Evolutionary conservation across 2,888 invertebrate species (phyloP).

Genomic region (Drosophila subsilvestris): DNA sequence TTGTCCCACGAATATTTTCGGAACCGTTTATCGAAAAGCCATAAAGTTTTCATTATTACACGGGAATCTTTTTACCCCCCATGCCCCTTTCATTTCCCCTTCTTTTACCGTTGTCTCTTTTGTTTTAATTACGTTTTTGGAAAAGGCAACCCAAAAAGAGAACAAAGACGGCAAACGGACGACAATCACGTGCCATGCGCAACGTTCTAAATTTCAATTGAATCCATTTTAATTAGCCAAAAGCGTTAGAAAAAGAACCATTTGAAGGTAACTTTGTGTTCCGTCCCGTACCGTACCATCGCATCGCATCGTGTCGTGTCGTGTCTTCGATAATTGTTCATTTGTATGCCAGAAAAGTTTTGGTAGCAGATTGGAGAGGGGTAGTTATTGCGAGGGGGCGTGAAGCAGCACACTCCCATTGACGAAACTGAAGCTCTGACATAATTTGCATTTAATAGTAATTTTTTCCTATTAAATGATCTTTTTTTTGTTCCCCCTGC

Average conservation of each 20-base stretch:
- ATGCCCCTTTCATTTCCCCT: not conserved
- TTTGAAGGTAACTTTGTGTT: conserved; percentile 25
- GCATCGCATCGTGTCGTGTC: no score
- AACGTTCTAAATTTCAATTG: conserved; percentile 79
- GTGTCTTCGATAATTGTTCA: conserved; percentile 50
- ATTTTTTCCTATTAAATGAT: conserved; percentile 28
- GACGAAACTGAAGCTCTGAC: conserved; percentile 60
- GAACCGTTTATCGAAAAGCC: conserved; percentile 73
- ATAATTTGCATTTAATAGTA: conserved; percentile 76
- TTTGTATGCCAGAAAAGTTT: conserved; percentile 64
- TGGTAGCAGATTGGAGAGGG: conserved; percentile 7
- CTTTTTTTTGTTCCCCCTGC: not conserved
- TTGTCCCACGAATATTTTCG: conserved; percentile 57
- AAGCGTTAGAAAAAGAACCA: conserved; percentile 69
- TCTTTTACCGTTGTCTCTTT: conserved; percentile 67
- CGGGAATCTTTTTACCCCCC: conserved; percentile 22
- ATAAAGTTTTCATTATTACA: conserved; percentile 78
- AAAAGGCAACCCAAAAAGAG: conserved; percentile 49
- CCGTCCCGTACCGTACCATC: no score
- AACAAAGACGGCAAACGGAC: conserved; percentile 32
- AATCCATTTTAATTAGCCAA: conserved; percentile 78
- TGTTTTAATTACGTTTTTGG: conserved; percentile 73
- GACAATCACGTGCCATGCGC: conserved; percentile 73
- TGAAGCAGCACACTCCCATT: conserved; percentile 27
- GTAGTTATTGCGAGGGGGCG: conserved; percentile 32